A percentile compares a stretch with the other conserved stretches of the same genome.
These are phyloP conservation scores for Pachypeltis micranthus DNA, from an alignment of 1,140 invertebrate species.

Conservation along the genomic window DNA sequence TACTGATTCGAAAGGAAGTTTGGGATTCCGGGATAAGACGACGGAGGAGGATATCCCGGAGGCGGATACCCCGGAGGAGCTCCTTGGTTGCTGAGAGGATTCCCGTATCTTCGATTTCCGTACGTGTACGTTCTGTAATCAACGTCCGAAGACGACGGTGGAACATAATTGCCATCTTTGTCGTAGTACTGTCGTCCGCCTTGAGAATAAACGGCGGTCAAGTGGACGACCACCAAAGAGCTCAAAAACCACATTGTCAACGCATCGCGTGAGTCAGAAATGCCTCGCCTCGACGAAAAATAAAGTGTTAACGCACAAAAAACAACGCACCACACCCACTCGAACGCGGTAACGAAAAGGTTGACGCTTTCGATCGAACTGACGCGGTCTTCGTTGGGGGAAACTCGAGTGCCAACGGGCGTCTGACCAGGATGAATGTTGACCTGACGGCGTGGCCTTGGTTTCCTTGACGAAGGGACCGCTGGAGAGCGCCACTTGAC, in stretches of 20 bases:
- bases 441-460: conserved; percentile 1
- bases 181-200: background rate
- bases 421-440: no score
- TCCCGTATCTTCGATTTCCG: conserved; percentile 12
- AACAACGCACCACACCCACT: background rate
- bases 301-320: no score
- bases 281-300: background rate
- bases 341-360: background rate
- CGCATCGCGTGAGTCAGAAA: background rate
- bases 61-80: background rate
- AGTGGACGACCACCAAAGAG: background rate
- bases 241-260: background rate
- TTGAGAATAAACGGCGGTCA: background rate
- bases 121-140: conserved; percentile 16
- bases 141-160: conserved; percentile 4
- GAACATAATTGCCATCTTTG: conserved; percentile 12
- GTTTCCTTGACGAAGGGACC: background rate
- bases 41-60: background rate
- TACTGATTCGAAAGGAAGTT: background rate
- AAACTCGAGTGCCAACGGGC: no score
- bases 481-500: conserved; percentile 3
- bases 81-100: background rate
- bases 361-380: no score
- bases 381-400: background rate
- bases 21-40: background rate